These are phyloP conservation scores for Aptenodytes patagonicus DNA, from an alignment of 2,113 vertebrate genomes.

Conservation along the genomic window DNA sequence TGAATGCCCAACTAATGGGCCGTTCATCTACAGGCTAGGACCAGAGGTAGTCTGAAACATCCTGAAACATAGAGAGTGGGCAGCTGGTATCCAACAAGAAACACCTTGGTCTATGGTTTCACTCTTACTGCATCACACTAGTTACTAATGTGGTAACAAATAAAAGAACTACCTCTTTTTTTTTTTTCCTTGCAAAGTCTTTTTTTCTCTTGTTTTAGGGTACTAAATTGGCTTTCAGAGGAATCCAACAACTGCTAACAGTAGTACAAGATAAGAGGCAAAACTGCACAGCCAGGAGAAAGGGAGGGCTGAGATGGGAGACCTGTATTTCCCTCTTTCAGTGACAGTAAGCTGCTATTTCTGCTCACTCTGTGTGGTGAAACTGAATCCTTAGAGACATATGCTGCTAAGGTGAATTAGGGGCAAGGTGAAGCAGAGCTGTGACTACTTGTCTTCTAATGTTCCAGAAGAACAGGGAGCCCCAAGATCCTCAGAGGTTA, in stretches of 20 bases:
- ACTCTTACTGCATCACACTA: background rate
- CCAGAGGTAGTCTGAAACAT: background rate
- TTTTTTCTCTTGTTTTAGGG: background rate
- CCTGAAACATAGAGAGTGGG: background rate
- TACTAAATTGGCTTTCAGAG: background rate
- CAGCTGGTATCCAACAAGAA: background rate
- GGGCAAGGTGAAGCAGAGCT: slow-evolving; percentile 47
- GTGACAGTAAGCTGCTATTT: slow-evolving; percentile 46
- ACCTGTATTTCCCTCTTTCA: slow-evolving; percentile 17
- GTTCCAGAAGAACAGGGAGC: background rate
- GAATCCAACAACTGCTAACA: background rate
- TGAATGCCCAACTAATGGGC: background rate
- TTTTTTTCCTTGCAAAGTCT: background rate
- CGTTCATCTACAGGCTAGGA: background rate
- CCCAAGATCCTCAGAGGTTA: background rate
- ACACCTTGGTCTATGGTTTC: background rate
- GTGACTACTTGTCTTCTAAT: background rate
- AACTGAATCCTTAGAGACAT: slow-evolving; percentile 38
- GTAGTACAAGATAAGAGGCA: background rate
- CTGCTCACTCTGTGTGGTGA: slow-evolving; percentile 15
- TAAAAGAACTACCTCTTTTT: background rate
- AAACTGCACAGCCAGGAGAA: background rate
- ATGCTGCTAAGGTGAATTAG: slow-evolving; percentile 42
- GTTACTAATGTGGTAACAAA: background rate
- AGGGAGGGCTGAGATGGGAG: background rate